These are phyloP conservation scores for Meandrusa payeni DNA, from an alignment of 2,888 invertebrate species.

Conservation along the genomic window DNA sequence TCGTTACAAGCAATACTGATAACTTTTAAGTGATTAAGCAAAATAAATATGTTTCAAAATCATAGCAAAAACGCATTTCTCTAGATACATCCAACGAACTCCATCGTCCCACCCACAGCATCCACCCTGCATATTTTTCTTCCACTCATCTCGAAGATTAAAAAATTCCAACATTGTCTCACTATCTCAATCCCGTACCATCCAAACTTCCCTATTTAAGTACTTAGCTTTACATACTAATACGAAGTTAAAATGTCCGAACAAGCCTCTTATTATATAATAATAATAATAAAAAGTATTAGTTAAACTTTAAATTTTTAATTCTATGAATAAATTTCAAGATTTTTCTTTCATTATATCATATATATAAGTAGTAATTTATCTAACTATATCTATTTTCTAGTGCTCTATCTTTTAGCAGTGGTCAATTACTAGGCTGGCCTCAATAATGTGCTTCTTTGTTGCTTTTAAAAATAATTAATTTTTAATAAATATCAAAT, in stretches of 20 bases:
- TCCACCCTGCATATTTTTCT: constrained; percentile 26
- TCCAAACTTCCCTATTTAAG: constrained; percentile 49
- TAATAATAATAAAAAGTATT: constrained; percentile 77
- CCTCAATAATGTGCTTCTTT: constrained; percentile 52
- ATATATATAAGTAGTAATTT: constrained; percentile 71
- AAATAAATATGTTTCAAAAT: constrained; percentile 8
- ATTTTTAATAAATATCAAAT: background rate
- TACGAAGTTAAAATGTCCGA: constrained; percentile 80
- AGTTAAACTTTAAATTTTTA: constrained; percentile 77
- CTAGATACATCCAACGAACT: background rate
- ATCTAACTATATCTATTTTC: constrained; percentile 72
- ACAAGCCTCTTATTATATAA: constrained; percentile 71
- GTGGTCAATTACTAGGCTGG: constrained; percentile 71
- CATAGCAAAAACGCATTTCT: constrained; percentile 21
- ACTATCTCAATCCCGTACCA: constrained; percentile 54
- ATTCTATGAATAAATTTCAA: constrained; percentile 79
- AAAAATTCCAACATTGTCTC: constrained; percentile 50
- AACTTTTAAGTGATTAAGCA: constrained; percentile 8
- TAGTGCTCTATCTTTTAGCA: constrained; percentile 77
- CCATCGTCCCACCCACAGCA: background rate
- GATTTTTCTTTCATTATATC: constrained; percentile 56
- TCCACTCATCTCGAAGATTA: constrained; percentile 46
- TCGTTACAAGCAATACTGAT: constrained; percentile 4
- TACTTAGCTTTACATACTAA: constrained; percentile 70
- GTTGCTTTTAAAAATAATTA: constrained; percentile 26